Evolutionary conservation across 2,888 invertebrate genomes (phyloP).

Genomic region (Pogonocherus hispidulus): DNA sequence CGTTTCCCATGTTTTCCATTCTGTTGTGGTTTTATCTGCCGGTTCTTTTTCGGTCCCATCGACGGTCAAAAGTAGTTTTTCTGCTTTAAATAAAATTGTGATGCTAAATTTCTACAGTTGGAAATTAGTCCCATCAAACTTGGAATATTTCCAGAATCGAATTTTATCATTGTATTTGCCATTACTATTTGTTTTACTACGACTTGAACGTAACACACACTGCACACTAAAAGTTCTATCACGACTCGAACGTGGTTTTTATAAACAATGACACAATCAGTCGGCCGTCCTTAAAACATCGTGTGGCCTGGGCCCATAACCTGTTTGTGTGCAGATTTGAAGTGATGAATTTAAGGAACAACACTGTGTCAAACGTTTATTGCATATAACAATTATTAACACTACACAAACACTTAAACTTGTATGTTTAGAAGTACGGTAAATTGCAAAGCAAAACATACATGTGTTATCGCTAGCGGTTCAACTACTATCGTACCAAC

Average conservation of each 20-base stretch:
- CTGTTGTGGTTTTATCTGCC: background rate
- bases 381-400: too few relatives aligned
- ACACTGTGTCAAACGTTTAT: too few relatives aligned
- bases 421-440: too few relatives aligned
- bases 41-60: slow-evolving; percentile 25
- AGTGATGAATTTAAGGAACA: too few relatives aligned
- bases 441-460: too few relatives aligned
- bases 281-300: background rate
- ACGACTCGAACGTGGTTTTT: slow-evolving; percentile 2
- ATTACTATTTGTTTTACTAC: background rate
- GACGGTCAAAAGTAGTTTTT: slow-evolving; percentile 32
- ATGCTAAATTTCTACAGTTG: slow-evolving; percentile 1
- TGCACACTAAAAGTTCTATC: background rate
- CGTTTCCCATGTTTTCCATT: slow-evolving; percentile 30
- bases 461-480: too few relatives aligned
- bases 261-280: background rate
- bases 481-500: too few relatives aligned
- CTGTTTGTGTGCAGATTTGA: too few relatives aligned
- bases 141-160: slow-evolving; percentile 3
- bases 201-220: background rate
- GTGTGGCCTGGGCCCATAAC: background rate
- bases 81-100: slow-evolving; percentile 31
- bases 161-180: slow-evolving; percentile 1
- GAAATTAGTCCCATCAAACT: background rate
- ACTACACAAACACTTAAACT: too few relatives aligned